Conservation (phyloP, 2,113 vertebrate genomes). For the Manacus vitellinus region DNA sequence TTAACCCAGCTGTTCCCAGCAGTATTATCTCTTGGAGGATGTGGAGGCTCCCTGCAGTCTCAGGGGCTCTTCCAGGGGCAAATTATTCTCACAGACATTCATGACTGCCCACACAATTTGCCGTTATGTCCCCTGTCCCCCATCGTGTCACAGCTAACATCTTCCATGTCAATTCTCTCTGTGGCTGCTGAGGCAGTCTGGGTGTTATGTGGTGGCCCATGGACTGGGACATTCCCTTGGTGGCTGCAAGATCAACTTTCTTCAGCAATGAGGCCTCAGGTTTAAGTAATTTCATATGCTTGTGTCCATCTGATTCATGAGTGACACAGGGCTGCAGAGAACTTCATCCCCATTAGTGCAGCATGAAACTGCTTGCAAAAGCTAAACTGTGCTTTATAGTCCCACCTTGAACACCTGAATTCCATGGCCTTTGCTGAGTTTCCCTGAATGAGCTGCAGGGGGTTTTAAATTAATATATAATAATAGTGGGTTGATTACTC, state of each 20-base stretch:
- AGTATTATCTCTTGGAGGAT: not conserved
- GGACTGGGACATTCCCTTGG: not conserved
- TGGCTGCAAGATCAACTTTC: not conserved
- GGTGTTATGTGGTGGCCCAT: not conserved
- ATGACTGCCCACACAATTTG: not conserved
- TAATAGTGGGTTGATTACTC: not conserved
- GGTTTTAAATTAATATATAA: not conserved
- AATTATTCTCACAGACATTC: not conserved
- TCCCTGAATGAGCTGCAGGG: not conserved
- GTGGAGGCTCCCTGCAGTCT: not conserved
- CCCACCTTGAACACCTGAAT: not conserved
- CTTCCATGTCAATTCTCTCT: not conserved
- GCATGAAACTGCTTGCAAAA: not conserved
- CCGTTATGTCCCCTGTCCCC: not conserved
- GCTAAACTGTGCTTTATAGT: not conserved
- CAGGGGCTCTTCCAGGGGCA: not conserved
- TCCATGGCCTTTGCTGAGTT: not conserved
- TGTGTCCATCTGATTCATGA: not conserved
- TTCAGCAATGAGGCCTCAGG: not conserved
- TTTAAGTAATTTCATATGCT: rapidly evolving
- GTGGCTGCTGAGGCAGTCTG: not conserved
- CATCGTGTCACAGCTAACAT: rapidly evolving
- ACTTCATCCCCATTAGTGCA: rapidly evolving
- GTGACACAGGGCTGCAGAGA: not conserved
- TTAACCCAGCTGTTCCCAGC: not conserved